These are phyloP conservation scores for Columbina picui DNA, from an alignment of 2,113 vertebrate genomes.

Conservation along the genomic window DNA sequence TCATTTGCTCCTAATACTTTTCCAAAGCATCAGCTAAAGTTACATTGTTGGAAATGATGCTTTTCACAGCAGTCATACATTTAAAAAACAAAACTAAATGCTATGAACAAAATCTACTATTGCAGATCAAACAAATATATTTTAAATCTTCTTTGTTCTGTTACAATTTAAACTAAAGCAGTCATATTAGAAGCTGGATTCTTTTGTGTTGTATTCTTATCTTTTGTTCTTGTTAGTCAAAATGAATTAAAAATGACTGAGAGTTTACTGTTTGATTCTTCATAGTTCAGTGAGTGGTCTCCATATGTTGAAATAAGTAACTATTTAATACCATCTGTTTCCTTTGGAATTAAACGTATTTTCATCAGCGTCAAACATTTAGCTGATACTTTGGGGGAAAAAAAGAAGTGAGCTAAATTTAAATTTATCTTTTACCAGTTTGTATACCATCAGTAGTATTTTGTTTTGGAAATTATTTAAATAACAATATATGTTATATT, in stretches of 20 bases:
- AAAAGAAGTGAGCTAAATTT: not conserved
- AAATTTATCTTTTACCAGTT: not conserved
- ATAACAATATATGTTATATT: not conserved
- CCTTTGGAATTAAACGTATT: not conserved
- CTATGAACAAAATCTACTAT: not conserved
- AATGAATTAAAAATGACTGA: constrained; percentile 4
- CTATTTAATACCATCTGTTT: constrained; percentile 31
- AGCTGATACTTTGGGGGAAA: not conserved
- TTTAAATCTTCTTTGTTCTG: not conserved
- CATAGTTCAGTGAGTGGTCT: constrained; percentile 4
- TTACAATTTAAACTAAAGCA: not conserved
- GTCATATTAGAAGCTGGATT: not conserved
- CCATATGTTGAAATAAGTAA: constrained; percentile 41
- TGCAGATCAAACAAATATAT: not conserved
- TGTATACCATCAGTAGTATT: not conserved
- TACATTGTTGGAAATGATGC: not conserved
- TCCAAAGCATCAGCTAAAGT: not conserved
- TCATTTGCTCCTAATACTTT: not conserved
- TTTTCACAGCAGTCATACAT: not conserved
- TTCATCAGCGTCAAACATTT: not conserved
- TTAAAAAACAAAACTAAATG: not conserved
- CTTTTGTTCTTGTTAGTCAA: not conserved
- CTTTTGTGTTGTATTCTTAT: not conserved
- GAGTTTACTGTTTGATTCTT: not conserved
- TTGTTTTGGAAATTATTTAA: not conserved